Evolutionary conservation across 2,113 vertebrate genomes (phyloP), one percentile per base, ranked within the genome.

Genomic region (Centrocercus urophasianus): DNA sequence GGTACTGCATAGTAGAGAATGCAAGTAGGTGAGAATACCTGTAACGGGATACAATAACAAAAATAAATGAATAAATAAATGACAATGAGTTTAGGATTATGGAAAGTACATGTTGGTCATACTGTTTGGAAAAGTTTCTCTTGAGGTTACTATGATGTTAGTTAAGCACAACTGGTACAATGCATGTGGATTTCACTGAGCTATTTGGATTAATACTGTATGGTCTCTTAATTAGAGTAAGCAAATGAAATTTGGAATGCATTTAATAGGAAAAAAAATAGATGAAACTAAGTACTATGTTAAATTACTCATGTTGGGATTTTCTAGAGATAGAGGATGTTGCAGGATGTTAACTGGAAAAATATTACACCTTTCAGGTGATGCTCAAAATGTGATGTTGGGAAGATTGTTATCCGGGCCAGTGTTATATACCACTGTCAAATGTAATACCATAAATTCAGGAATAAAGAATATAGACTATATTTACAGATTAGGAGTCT

Each of bases 191-290:
- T 89, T 76, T 88, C 61, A 78, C 25, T 52, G 66, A 89, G 32
- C 38, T 87, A 4, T 86, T 90, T 83, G 64, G 6, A n/a, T 83
- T 83, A 93, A 81, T 34, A 47, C 10, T 71, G 8, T 71, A 17
- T 73, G 81, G 93, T 43, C 71, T 95, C 57, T 90, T 91, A 54
- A 83, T 83, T 77, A 12, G 13, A 88, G 28, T n/a, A 77, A 42
- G 2, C 2, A 4, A 89, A 95, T 50, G 59, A 88, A 93, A 77
- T 61, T 66, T 4, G 9, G 13, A 93, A 83, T 15, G 22, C 21
- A 64, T 91, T 70, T 88, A 66, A 63, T n/a, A 73, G 50, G 63
- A 32, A 56, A 38, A 63, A 66, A 91, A 63, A 4, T 73, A 54
- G 36, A 22, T 83, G 17, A 83, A 90, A 70, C 84, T 48, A 50